phyloP scores from a whole-genome alignment of 1,140 invertebrate genomes.

The Mya arenaria region DNA sequence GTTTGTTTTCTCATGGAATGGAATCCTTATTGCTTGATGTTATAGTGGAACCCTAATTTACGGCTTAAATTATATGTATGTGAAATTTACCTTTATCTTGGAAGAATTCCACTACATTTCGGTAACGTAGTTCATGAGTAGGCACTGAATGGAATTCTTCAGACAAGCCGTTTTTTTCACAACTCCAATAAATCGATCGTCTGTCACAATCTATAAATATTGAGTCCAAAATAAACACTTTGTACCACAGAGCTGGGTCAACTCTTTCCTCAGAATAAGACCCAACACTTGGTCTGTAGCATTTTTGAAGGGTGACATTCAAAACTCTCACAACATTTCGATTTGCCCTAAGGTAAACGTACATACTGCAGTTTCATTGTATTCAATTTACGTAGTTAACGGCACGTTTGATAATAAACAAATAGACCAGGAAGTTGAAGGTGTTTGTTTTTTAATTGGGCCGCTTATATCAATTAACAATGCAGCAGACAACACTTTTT shows the following conservation, averaged over 20 bases:
- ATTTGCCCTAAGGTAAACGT: constrained; percentile 6
- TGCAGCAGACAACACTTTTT: too few species aligned
- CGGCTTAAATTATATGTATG: background rate
- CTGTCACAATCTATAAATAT: constrained; percentile 35
- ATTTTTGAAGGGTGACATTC: constrained; percentile 16
- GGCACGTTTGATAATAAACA: too few species aligned
- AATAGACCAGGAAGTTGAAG: too few species aligned
- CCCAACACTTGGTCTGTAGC: constrained; percentile 19
- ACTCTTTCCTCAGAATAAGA: constrained; percentile 21
- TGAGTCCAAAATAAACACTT: constrained; percentile 38
- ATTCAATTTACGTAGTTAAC: too few species aligned
- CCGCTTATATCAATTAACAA: too few species aligned
- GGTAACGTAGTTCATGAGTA: background rate
- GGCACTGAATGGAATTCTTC: background rate
- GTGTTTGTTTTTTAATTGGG: too few species aligned
- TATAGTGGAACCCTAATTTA: background rate
- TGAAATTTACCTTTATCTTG: constrained; percentile 18
- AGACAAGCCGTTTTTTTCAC: background rate
- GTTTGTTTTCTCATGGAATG: too few species aligned
- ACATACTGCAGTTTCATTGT: too few species aligned
- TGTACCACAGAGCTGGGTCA: constrained; percentile 42
- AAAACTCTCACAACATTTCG: background rate
- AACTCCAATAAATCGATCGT: constrained; percentile 18
- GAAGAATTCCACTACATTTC: constrained; percentile 15
- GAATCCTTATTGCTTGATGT: too few species aligned